Evolutionary conservation across 2,888 invertebrate species (phyloP).

Genomic region (Hirtodrosophila cameraria): DNA sequence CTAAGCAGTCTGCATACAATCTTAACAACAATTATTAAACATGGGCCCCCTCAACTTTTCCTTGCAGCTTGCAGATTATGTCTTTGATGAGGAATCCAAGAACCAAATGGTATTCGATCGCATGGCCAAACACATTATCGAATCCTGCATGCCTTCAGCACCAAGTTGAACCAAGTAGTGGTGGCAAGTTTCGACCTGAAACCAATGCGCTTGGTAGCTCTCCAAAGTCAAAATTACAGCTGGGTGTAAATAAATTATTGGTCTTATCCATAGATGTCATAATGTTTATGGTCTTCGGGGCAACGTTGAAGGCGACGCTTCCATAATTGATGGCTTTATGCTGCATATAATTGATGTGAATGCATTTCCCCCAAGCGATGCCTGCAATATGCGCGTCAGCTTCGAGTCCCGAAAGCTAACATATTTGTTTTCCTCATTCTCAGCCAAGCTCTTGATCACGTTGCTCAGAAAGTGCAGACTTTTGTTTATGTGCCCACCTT

Average conservation of each 20-base stretch:
- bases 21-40: neutral
- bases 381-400: slow-evolving; percentile 92
- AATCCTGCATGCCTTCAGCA: slow-evolving; percentile 88
- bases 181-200: slow-evolving; percentile 11
- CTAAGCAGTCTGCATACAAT: too few species aligned
- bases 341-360: slow-evolving; percentile 94
- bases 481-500: slow-evolving; percentile 93
- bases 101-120: slow-evolving; percentile 88
- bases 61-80: slow-evolving; percentile 88
- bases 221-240: slow-evolving; percentile 24
- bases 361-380: slow-evolving; percentile 94
- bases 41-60: slow-evolving; percentile 23
- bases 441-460: slow-evolving; percentile 93
- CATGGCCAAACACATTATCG: slow-evolving; percentile 89
- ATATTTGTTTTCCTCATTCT: slow-evolving; percentile 84
- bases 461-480: slow-evolving; percentile 89
- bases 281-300: slow-evolving; percentile 57
- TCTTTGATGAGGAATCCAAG: slow-evolving; percentile 87
- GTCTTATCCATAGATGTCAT: slow-evolving; percentile 36
- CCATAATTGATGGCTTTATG: slow-evolving; percentile 90
- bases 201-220: neutral
- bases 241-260: slow-evolving; percentile 19
- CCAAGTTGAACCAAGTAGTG: slow-evolving; percentile 28
- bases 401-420: slow-evolving; percentile 93
- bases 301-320: slow-evolving; percentile 87